These are phyloP conservation scores for Myotis lucifugus DNA, from an alignment of 2,113 vertebrate genomes.

Conservation along the genomic window DNA sequence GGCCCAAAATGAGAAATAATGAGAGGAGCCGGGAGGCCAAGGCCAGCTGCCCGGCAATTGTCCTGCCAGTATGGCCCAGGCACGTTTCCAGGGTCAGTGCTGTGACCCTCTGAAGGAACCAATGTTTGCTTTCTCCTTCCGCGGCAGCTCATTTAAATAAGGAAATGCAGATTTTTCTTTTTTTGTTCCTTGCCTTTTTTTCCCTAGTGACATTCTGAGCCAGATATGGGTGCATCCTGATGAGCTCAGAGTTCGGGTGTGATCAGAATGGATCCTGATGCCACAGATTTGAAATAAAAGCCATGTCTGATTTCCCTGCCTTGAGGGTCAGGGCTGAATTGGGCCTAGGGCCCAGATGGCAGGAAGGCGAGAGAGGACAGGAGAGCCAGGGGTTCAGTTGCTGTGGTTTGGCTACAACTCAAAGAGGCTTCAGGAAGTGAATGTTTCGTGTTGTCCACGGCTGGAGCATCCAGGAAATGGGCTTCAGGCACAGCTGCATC, in stretches of 20 bases:
- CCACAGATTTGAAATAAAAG: neutral
- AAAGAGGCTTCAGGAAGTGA: neutral
- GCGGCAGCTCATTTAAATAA: slow-evolving; percentile 48
- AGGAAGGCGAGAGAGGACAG: neutral
- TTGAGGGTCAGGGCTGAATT: neutral
- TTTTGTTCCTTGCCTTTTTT: slow-evolving; percentile 48
- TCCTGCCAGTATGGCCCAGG: neutral
- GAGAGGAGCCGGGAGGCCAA: neutral
- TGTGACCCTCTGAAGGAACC: neutral
- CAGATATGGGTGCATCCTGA: slow-evolving; percentile 28
- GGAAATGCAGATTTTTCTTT: slow-evolving; percentile 65
- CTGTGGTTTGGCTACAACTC: neutral
- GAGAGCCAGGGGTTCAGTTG: neutral
- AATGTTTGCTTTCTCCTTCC: neutral
- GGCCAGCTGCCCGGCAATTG: slow-evolving; percentile 22
- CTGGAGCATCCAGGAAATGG: neutral
- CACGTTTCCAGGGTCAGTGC: neutral
- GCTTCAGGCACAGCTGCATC: neutral
- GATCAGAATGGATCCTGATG: slow-evolving; percentile 41
- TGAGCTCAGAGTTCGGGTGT: slow-evolving; percentile 30
- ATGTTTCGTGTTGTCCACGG: rapidly evolving
- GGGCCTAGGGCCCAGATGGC: neutral
- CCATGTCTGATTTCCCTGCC: neutral
- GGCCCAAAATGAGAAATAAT: slow-evolving; percentile 32
- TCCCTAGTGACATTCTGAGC: slow-evolving; percentile 54